A percentile compares a stretch with the other conserved stretches of the same genome.
phyloP scores from a whole-genome alignment of 2,797 vertebrate species.

The Pangasius krempfi region DNA sequence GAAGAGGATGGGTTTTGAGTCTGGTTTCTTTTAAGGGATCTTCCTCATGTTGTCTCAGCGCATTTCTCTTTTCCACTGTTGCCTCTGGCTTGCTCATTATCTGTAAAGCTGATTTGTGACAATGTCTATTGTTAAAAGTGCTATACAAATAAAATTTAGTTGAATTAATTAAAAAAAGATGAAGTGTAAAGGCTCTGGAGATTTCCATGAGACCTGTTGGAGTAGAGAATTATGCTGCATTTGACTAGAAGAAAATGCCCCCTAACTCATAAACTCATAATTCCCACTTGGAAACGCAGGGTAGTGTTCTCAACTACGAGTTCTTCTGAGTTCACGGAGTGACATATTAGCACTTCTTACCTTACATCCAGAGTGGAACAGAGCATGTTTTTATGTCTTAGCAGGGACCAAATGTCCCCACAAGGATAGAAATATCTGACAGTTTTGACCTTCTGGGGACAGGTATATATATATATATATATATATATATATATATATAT shows the following conservation, averaged over 20 bases:
- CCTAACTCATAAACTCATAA: too few relatives aligned
- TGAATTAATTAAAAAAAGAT: neutral
- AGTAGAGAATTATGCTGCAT: neutral
- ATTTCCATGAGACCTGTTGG: neutral
- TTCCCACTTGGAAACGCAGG: too few relatives aligned
- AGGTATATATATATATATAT: too few relatives aligned
- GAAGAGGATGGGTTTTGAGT: neutral
- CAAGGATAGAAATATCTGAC: neutral
- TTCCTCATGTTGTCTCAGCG: neutral
- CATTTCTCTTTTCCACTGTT: neutral
- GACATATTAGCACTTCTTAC: neutral
- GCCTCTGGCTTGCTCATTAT: neutral
- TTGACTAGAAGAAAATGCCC: neutral
- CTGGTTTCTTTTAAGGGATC: neutral
- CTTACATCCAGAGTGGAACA: neutral
- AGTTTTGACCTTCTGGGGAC: neutral
- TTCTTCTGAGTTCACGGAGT: too few relatives aligned
- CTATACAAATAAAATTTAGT: neutral
- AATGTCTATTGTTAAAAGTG: neutral
- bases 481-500: too few relatives aligned
- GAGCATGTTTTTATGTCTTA: neutral
- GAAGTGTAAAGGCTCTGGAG: slow-evolving; percentile 4
- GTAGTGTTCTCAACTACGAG: too few relatives aligned
- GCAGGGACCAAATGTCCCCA: neutral
- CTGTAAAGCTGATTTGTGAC: neutral